A percentile compares a stretch with the other conserved stretches of the same genome.
phyloP scores from a whole-genome alignment of 2,888 invertebrate species.

The Cephus rjabovi region DNA sequence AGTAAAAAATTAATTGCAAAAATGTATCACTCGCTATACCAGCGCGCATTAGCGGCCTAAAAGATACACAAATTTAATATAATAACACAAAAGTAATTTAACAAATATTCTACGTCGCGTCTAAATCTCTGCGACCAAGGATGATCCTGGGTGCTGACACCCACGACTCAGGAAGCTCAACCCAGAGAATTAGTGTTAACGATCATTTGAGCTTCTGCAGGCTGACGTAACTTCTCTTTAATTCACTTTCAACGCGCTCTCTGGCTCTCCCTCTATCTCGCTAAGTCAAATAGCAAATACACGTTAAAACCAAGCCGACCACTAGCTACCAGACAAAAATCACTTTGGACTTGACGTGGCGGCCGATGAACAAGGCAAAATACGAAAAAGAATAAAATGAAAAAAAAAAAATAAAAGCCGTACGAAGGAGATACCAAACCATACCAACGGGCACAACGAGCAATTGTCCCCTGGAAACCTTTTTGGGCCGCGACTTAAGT shows the following conservation, averaged over 20 bases:
- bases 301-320: background rate
- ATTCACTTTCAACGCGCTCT: background rate
- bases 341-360: background rate
- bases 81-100: background rate
- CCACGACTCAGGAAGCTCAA: background rate
- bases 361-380: background rate
- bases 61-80: background rate
- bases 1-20: no score
- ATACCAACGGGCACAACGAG: background rate
- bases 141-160: background rate
- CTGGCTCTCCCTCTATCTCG: background rate
- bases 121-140: background rate
- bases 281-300: background rate
- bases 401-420: background rate
- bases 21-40: no score
- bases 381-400: background rate
- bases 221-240: constrained; percentile 1
- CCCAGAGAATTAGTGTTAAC: constrained; percentile 7
- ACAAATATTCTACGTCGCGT: background rate
- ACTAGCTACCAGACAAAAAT: background rate
- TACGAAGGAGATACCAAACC: background rate
- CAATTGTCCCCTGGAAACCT: background rate
- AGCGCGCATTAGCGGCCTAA: no score
- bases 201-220: constrained; percentile 5
- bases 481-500: background rate